These are phyloP conservation scores for Leptura quadrifasciata DNA, from an alignment of 2,888 invertebrate species.

Conservation along the genomic window DNA sequence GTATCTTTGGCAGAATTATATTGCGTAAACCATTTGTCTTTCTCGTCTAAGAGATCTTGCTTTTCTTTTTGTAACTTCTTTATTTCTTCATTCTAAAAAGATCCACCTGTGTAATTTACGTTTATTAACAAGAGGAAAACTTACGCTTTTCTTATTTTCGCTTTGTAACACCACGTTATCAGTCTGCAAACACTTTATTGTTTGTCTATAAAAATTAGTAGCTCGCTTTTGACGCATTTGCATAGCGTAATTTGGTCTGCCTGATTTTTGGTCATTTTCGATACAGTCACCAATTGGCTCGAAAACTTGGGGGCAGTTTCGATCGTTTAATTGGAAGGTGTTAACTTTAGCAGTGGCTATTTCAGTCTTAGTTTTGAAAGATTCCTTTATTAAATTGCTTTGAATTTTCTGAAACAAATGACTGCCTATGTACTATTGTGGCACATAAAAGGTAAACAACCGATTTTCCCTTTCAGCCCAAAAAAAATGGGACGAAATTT, in stretches of 20 bases:
- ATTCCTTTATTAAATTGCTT: constrained; percentile 63
- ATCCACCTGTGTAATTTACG: constrained; percentile 14
- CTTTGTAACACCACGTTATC: constrained; percentile 65
- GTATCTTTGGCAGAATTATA: constrained; percentile 65
- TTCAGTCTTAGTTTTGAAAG: constrained; percentile 57
- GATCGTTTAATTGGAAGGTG: constrained; percentile 44
- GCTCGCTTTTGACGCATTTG: constrained; percentile 69
- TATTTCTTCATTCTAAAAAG: constrained; percentile 67
- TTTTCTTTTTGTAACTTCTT: constrained; percentile 68
- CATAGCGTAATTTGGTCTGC: constrained; percentile 58
- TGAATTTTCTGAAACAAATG: constrained; percentile 65
- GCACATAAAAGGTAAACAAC: too few relatives aligned
- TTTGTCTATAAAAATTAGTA: constrained; percentile 68
- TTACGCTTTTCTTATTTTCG: constrained; percentile 68
- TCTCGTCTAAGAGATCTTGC: constrained; percentile 67
- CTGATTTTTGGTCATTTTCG: constrained; percentile 37
- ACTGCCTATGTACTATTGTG: constrained; percentile 7
- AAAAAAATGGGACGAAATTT: too few relatives aligned
- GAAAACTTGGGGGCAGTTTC: constrained; percentile 4
- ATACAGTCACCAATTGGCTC: background rate
- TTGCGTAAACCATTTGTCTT: constrained; percentile 70
- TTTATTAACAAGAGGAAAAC: background rate
- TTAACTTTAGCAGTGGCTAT: constrained; percentile 51
- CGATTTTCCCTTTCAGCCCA: too few relatives aligned
- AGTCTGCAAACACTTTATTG: constrained; percentile 67